Evolutionary conservation across 2,888 invertebrate species (phyloP).

Genomic region (Agriotes lineatus): DNA sequence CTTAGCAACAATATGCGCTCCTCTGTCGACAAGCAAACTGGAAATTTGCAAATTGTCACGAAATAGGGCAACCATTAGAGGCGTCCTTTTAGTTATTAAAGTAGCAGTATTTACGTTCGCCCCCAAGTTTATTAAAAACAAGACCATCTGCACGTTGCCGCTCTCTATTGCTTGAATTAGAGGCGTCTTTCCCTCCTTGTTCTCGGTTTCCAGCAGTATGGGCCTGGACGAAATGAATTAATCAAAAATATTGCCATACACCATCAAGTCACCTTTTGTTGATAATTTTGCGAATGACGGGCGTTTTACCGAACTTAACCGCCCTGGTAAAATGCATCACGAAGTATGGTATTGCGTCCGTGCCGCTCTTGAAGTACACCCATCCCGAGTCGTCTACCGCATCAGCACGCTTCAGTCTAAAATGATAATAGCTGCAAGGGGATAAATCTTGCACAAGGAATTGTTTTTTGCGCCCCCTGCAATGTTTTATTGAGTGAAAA

Average conservation of each 20-base stretch:
- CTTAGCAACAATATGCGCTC: conserved; percentile 62
- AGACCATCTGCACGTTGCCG: conserved; percentile 65
- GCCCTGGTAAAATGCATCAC: conserved; percentile 59
- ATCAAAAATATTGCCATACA: background rate
- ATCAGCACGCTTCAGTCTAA: conserved; percentile 63
- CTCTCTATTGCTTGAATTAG: conserved; percentile 69
- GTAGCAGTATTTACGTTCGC: conserved; percentile 66
- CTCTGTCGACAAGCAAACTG: conserved; percentile 67
- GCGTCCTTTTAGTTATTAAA: conserved; percentile 64
- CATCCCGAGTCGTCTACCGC: conserved; percentile 57
- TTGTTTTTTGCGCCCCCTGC: conserved; percentile 67
- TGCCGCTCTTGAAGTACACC: conserved; percentile 58
- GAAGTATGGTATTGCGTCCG: conserved; percentile 56
- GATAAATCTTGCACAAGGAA: conserved; percentile 66
- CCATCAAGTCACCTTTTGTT: conserved; percentile 50
- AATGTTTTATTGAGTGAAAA: conserved; percentile 44
- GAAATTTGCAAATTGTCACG: conserved; percentile 60
- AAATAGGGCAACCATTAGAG: conserved; percentile 69
- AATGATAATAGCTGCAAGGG: conserved; percentile 68
- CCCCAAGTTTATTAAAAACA: conserved; percentile 66
- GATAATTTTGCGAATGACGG: conserved; percentile 59
- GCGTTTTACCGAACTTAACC: conserved; percentile 55
- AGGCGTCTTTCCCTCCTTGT: conserved; percentile 68
- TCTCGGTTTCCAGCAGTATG: conserved; percentile 66
- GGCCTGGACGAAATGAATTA: conserved; percentile 58